Evolutionary conservation across 2,797 vertebrate genomes (phyloP).

Genomic region (Tamandua tetradactyla): DNA sequence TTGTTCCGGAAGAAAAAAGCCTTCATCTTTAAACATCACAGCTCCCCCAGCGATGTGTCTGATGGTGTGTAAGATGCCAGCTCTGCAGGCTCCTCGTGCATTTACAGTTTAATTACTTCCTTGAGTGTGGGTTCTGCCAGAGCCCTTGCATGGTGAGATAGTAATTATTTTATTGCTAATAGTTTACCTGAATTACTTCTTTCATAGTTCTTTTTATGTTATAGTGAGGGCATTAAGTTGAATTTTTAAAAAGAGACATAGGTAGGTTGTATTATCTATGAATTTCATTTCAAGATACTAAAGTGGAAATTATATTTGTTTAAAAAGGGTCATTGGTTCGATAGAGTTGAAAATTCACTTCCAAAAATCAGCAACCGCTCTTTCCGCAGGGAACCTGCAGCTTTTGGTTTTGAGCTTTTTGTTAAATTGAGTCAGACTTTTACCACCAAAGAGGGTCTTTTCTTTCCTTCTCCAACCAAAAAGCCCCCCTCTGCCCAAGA

Average conservation of each 20-base stretch:
- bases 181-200: background rate
- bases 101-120: background rate
- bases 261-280: background rate
- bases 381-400: background rate
- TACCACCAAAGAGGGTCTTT: background rate
- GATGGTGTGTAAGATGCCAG: background rate
- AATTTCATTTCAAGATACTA: background rate
- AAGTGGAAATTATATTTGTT: constrained; percentile 7
- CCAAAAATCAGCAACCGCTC: background rate
- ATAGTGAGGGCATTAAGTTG: background rate
- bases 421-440: constrained; percentile 1
- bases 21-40: background rate
- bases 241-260: background rate
- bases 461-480: background rate
- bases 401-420: background rate
- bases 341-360: background rate
- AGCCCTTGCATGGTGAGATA: background rate
- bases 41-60: accelerated
- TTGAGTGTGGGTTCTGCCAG: accelerated
- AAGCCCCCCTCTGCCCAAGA: constrained; percentile 57
- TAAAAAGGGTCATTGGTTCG: background rate
- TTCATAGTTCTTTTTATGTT: background rate
- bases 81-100: accelerated
- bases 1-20: background rate
- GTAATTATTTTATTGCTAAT: background rate